A percentile compares a stretch with the other conserved stretches of the same genome.
phyloP scores from a whole-genome alignment of 2,113 vertebrate genomes.

The Mesitornis unicolor region DNA sequence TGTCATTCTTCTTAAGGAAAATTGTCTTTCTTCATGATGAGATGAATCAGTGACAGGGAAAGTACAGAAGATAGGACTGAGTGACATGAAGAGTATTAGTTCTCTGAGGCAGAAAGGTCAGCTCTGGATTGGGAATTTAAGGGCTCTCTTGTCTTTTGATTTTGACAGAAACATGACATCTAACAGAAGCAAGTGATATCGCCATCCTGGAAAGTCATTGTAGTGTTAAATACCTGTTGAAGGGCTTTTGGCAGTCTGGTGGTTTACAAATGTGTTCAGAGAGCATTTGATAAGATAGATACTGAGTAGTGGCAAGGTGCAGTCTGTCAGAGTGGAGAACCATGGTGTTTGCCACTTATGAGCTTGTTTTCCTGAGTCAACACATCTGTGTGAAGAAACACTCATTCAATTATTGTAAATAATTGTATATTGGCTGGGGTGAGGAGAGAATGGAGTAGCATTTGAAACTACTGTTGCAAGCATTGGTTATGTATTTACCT shows the following conservation, averaged over 20 bases:
- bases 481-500: not conserved
- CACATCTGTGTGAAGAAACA: not conserved
- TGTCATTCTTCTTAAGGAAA: not conserved
- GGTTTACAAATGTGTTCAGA: not conserved
- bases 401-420: not conserved
- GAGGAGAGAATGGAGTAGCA: not conserved
- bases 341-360: not conserved
- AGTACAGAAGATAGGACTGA: not conserved
- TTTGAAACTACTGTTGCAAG: not conserved
- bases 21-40: not conserved
- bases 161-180: conserved; percentile 11
- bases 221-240: conserved; percentile 23
- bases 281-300: not conserved
- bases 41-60: not conserved
- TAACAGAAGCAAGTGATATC: not conserved
- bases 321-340: not conserved
- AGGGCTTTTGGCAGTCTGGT: not conserved
- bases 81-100: not conserved
- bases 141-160: not conserved
- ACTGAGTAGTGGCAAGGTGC: not conserved
- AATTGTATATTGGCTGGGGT: not conserved
- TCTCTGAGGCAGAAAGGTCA: not conserved
- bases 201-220: not conserved
- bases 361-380: not conserved
- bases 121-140: not conserved